Conservation (phyloP, 2,113 vertebrate species). For the Blennius ocellaris region DNA sequence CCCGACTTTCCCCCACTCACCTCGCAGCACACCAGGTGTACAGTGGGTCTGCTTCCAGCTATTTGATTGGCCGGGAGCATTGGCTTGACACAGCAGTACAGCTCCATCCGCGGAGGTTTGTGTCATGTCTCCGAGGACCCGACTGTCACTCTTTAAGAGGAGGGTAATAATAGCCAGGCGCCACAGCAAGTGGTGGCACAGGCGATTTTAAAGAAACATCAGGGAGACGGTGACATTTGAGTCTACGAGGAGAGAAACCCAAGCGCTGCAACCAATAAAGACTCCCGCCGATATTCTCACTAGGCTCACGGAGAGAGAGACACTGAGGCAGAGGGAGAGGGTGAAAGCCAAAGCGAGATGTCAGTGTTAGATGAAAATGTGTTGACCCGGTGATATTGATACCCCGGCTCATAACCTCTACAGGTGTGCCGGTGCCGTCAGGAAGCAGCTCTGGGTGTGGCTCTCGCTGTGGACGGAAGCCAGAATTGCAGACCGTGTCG, state of each 20-base stretch:
- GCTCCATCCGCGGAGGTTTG: slow-evolving; percentile 76
- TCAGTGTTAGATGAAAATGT: slow-evolving; percentile 81
- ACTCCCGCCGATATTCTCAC: slow-evolving; percentile 73
- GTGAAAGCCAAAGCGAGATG: slow-evolving; percentile 62
- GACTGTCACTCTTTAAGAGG: slow-evolving; percentile 85
- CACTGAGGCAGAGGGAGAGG: slow-evolving; percentile 28
- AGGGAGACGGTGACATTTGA: slow-evolving; percentile 84
- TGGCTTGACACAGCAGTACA: slow-evolving; percentile 72
- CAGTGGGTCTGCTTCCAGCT: slow-evolving; percentile 47
- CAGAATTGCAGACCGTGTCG: slow-evolving; percentile 59
- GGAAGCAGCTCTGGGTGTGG: slow-evolving; percentile 65
- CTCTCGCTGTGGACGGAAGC: slow-evolving; percentile 50
- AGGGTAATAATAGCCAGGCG: slow-evolving; percentile 85
- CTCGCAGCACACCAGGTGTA: slow-evolving; percentile 57
- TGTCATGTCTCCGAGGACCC: slow-evolving; percentile 80
- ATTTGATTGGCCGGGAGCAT: slow-evolving; percentile 73
- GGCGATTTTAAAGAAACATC: slow-evolving; percentile 81
- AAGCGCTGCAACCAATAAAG: slow-evolving; percentile 80
- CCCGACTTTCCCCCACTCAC: slow-evolving; percentile 18
- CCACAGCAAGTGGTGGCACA: slow-evolving; percentile 78
- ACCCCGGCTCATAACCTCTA: slow-evolving; percentile 75
- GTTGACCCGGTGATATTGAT: slow-evolving; percentile 81
- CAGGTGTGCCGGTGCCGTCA: slow-evolving; percentile 68
- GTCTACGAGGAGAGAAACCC: slow-evolving; percentile 76
- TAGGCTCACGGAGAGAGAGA: slow-evolving; percentile 57